phyloP scores from a whole-genome alignment of 2,113 vertebrate species.

The Megaceryle maxima region DNA sequence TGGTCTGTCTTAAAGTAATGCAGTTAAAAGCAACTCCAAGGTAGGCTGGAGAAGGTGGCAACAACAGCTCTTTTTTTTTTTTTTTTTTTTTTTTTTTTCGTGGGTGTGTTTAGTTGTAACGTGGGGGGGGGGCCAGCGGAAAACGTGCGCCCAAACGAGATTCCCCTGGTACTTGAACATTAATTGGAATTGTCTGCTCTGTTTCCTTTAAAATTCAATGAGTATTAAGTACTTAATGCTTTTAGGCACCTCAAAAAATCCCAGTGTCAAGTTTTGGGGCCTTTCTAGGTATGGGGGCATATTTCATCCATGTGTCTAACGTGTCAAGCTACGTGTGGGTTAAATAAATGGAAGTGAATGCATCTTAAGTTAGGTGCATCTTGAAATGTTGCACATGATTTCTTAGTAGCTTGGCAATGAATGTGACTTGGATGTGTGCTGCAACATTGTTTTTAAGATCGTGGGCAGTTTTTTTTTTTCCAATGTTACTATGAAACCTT shows the following conservation, averaged over 20 bases:
- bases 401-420: neutral
- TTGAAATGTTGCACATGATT: neutral
- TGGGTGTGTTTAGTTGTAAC: neutral
- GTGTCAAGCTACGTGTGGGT: neutral
- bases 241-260: neutral
- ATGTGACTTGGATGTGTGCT: neutral
- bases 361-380: neutral
- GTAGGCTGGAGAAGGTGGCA: neutral
- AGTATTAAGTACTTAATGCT: neutral
- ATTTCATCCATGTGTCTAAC: neutral
- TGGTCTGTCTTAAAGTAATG: neutral
- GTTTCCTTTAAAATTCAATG: neutral
- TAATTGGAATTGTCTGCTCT: neutral
- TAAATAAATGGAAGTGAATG: neutral
- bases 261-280: neutral
- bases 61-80: neutral
- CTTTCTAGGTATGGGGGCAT: neutral
- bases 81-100: no score
- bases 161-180: neutral
- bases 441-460: conserved; percentile 41
- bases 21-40: neutral
- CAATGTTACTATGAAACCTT: conserved; percentile 43
- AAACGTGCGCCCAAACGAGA: neutral
- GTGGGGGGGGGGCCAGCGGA: neutral
- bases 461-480: conserved; percentile 46